Conservation (phyloP, 1,140 invertebrate genomes). For the Teleogryllus occipitalis region DNA sequence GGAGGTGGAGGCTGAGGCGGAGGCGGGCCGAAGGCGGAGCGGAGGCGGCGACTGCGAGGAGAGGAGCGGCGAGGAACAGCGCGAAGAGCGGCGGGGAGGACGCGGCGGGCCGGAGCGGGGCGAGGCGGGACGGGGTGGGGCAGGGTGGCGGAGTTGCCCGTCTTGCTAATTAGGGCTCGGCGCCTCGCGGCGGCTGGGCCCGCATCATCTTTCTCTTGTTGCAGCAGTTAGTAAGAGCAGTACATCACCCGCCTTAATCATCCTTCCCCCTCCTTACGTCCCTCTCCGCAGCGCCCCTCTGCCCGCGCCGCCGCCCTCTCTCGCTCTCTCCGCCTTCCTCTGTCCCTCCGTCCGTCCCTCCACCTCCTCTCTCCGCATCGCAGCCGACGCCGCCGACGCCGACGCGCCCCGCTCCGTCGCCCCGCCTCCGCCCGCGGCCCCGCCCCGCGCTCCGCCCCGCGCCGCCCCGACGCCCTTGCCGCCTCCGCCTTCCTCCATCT, state of each 20-base stretch:
- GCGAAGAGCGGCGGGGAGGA: too few relatives aligned
- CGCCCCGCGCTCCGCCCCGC: background rate
- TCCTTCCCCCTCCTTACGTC: slow-evolving; percentile 17
- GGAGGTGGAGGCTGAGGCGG: slow-evolving; percentile 8
- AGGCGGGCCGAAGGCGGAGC: too few relatives aligned
- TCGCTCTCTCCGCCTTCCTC: background rate
- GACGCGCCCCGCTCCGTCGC: slow-evolving; percentile 21
- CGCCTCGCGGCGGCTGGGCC: too few relatives aligned
- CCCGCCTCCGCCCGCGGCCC: background rate
- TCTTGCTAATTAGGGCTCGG: too few relatives aligned
- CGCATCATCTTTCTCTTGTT: slow-evolving; percentile 18
- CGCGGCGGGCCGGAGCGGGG: slow-evolving; percentile 9
- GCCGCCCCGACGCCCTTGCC: background rate
- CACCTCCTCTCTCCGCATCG: too few relatives aligned
- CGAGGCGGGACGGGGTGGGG: slow-evolving; percentile 16
- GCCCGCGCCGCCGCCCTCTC: slow-evolving; percentile 7
- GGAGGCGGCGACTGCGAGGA: too few relatives aligned
- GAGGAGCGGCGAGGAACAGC: too few relatives aligned
- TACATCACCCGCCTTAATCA: slow-evolving; percentile 24
- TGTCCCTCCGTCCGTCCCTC: slow-evolving; percentile 15
- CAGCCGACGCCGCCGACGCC: slow-evolving; percentile 19
- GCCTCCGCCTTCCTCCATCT: slow-evolving; percentile 18
- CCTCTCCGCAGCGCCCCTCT: slow-evolving; percentile 2
- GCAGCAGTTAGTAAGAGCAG: slow-evolving; percentile 18
- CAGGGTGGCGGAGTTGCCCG: background rate